phyloP scores from a whole-genome alignment of 2,797 vertebrate genomes.

The Euphonia xanthogaster region DNA sequence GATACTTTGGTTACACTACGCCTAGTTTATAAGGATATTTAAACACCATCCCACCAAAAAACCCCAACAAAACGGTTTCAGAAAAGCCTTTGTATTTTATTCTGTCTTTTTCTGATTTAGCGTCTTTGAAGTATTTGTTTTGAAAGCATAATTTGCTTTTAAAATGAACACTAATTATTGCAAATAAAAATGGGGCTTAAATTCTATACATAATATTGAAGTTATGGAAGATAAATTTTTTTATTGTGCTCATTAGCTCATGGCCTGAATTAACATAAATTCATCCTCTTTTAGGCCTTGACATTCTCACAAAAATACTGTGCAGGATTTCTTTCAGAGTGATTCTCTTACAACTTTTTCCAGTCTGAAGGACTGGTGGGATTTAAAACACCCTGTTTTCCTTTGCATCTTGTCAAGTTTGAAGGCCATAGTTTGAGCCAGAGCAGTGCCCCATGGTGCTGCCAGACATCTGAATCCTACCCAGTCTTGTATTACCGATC shows the following conservation, averaged over 20 bases:
- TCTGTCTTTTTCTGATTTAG: background rate
- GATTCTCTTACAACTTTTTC: background rate
- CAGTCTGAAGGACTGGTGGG: background rate
- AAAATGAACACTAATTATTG: background rate
- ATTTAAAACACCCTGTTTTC: background rate
- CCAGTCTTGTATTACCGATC: background rate
- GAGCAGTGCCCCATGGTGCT: background rate
- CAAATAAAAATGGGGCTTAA: background rate
- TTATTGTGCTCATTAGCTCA: background rate
- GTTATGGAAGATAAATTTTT: background rate
- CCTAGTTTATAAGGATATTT: background rate
- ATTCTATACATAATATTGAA: background rate
- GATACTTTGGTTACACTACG: background rate
- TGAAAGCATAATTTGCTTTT: background rate
- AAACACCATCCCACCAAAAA: background rate
- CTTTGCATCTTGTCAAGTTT: background rate
- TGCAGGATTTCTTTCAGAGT: background rate
- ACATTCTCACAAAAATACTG: background rate
- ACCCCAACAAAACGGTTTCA: background rate
- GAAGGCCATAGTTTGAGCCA: background rate
- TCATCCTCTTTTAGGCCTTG: background rate
- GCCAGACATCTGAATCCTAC: background rate
- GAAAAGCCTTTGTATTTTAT: background rate
- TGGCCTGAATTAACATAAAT: background rate
- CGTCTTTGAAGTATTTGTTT: background rate